Evolutionary conservation across 2,888 invertebrate species (phyloP).

Genomic region (Trissoscelio sp.): DNA sequence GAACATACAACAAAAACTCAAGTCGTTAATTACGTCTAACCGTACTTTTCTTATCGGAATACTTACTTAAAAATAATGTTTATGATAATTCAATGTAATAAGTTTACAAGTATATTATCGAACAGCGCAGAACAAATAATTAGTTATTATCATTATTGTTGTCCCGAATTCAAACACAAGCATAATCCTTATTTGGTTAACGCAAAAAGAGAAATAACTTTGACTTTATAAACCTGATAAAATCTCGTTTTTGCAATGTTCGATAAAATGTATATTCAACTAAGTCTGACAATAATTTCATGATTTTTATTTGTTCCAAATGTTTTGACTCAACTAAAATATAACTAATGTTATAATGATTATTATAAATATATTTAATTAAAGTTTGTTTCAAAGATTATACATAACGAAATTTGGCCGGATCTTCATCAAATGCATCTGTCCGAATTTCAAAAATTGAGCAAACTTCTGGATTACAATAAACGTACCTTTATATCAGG

Average conservation of each 20-base stretch:
- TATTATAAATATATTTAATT: not conserved
- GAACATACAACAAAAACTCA: slow-evolving; percentile 32
- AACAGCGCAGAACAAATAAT: slow-evolving; percentile 52
- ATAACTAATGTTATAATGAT: too few relatives aligned
- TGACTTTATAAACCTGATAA: slow-evolving; percentile 42
- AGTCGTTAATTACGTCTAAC: slow-evolving; percentile 32
- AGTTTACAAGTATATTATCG: slow-evolving; percentile 62
- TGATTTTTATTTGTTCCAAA: too few relatives aligned
- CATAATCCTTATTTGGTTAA: slow-evolving; percentile 34
- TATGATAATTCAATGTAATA: slow-evolving; percentile 60
- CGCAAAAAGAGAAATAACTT: slow-evolving; percentile 38
- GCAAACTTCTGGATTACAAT: slow-evolving; percentile 41
- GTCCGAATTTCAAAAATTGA: slow-evolving; percentile 39
- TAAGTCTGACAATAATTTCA: not conserved
- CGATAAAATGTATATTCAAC: slow-evolving; percentile 5
- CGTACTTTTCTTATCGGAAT: slow-evolving; percentile 40
- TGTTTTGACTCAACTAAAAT: too few relatives aligned
- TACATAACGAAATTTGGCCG: too few relatives aligned
- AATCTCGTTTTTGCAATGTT: slow-evolving; percentile 14
- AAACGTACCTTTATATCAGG: slow-evolving; percentile 49
- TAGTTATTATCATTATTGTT: slow-evolving; percentile 37
- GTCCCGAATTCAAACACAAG: slow-evolving; percentile 23
- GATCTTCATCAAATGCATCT: not conserved
- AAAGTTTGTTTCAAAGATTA: too few relatives aligned
- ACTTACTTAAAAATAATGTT: slow-evolving; percentile 55